Percentiles rank a stretch among this genome's conserved stretches.
phyloP scores from a whole-genome alignment of 2,888 invertebrate genomes.

The Xiphydria camelus region DNA sequence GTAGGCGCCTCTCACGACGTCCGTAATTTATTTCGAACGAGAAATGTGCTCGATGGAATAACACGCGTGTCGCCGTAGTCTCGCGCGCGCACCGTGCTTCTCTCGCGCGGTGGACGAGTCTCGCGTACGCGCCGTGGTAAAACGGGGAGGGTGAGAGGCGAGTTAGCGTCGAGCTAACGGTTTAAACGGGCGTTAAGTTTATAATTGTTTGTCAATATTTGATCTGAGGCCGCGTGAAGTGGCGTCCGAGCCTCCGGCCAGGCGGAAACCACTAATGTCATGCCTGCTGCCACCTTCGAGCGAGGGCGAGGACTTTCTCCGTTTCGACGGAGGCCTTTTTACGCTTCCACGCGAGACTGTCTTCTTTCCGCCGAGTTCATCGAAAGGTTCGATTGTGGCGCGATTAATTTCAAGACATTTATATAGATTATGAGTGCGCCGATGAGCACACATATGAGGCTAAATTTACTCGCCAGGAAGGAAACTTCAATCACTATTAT shows the following conservation, averaged over 20 bases:
- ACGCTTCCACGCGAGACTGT: too few relatives aligned
- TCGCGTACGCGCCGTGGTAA: not conserved
- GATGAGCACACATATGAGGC: too few relatives aligned
- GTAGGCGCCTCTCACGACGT: not conserved
- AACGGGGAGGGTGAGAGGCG: not conserved
- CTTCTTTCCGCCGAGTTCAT: too few relatives aligned
- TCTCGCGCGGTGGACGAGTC: not conserved
- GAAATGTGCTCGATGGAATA: not conserved
- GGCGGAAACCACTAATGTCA: slow-evolving; percentile 1
- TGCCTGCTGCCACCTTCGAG: too few relatives aligned
- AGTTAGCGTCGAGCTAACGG: slow-evolving; percentile 15
- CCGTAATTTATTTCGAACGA: slow-evolving; percentile 1
- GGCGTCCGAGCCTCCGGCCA: not conserved
- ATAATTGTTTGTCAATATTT: slow-evolving; percentile 19
- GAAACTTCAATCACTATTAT: too few relatives aligned
- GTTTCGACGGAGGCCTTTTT: too few relatives aligned
- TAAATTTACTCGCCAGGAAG: too few relatives aligned
- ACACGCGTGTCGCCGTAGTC: not conserved
- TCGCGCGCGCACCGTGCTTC: not conserved
- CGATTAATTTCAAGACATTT: too few relatives aligned
- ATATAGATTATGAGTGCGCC: too few relatives aligned
- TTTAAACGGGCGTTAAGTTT: slow-evolving; percentile 18
- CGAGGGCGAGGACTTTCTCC: too few relatives aligned
- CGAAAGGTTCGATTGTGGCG: too few relatives aligned
- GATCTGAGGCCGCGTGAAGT: slow-evolving; percentile 6